Conservation (phyloP, 2,113 vertebrate species). For the Kryptolebias marmoratus region DNA sequence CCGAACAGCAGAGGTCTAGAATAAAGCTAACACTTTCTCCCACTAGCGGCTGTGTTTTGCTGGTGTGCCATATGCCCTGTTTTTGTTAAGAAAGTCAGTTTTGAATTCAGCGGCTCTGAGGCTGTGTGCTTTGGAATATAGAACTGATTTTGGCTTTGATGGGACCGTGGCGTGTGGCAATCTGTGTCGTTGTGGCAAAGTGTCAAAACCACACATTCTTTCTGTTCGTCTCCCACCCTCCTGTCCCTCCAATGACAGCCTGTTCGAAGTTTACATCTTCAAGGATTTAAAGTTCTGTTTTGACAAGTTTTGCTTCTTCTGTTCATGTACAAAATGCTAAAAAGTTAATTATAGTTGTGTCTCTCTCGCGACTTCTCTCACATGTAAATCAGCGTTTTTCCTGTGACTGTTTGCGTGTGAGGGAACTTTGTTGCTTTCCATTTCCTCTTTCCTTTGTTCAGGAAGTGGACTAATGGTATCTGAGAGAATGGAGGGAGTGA, state of each 20-base stretch:
- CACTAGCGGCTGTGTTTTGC: constrained; percentile 7
- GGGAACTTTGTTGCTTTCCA: constrained; percentile 55
- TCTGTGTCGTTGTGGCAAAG: constrained; percentile 48
- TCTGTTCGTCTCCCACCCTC: constrained; percentile 12
- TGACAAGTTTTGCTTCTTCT: constrained; percentile 13
- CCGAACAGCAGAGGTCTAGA: constrained; percentile 15
- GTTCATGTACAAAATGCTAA: constrained; percentile 13
- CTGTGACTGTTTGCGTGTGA: neutral
- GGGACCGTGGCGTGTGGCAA: constrained; percentile 48
- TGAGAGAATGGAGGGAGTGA: constrained; percentile 81
- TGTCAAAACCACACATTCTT: constrained; percentile 41
- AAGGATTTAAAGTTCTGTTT: neutral
- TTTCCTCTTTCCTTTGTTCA: constrained; percentile 79
- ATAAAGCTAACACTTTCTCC: neutral
- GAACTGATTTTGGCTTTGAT: constrained; percentile 54
- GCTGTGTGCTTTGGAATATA: constrained; percentile 48
- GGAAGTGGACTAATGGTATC: constrained; percentile 90
- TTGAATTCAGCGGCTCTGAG: constrained; percentile 28
- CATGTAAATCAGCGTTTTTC: constrained; percentile 12
- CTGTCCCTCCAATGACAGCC: neutral
- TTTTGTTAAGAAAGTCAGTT: constrained; percentile 29
- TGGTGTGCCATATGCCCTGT: constrained; percentile 23
- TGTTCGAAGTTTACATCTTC: neutral
- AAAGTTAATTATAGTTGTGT: constrained; percentile 11
- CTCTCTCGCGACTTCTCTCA: constrained; percentile 13